Conservation (phyloP, 2,113 vertebrate genomes). For the Ammospiza nelsoni region DNA sequence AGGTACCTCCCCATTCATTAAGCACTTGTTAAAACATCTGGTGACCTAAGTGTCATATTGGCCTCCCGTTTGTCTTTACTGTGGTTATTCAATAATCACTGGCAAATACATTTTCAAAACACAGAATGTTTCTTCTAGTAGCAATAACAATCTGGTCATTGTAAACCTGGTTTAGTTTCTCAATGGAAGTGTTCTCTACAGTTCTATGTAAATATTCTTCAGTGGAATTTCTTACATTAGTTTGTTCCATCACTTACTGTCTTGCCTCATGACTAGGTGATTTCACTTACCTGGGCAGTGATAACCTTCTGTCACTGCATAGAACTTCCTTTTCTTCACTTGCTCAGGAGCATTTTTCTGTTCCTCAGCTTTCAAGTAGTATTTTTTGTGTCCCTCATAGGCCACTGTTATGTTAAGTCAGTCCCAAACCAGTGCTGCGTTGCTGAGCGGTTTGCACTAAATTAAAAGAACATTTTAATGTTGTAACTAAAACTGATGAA, state of each 20-base stretch:
- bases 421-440: background rate
- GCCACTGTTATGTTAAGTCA: background rate
- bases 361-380: background rate
- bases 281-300: background rate
- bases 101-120: background rate
- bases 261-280: background rate
- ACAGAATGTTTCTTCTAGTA: background rate
- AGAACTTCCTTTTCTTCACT: background rate
- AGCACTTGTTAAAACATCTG: background rate
- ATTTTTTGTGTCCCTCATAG: background rate
- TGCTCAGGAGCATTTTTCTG: background rate
- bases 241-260: background rate
- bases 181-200: background rate
- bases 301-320: background rate
- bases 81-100: background rate
- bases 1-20: background rate
- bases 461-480: conserved; percentile 59
- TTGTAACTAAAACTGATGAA: conserved; percentile 57
- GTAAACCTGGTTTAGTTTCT: background rate
- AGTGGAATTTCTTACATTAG: background rate
- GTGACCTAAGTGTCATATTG: background rate
- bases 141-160: background rate
- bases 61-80: background rate
- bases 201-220: background rate
- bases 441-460: conserved; percentile 40